Evolutionary conservation across 2,888 invertebrate species (phyloP).

Genomic region (Itoplectis maculator): DNA sequence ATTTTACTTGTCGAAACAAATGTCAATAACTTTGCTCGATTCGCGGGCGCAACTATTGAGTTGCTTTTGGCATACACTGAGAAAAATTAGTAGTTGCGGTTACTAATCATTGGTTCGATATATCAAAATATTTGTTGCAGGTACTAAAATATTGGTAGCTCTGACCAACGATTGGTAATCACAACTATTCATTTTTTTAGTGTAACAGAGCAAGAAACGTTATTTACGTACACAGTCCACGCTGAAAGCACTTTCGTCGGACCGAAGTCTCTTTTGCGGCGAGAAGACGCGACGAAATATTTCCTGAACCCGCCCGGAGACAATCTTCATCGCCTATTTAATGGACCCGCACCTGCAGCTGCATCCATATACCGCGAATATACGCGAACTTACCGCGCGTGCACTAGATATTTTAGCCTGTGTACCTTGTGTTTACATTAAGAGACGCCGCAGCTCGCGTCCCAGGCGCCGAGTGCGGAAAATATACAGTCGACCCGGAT

Average conservation of each 20-base stretch:
- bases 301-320: constrained; percentile 68
- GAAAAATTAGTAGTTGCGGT: too few relatives aligned
- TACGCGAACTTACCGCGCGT: not conserved
- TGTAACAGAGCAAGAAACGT: not conserved
- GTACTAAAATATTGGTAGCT: too few relatives aligned
- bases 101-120: too few relatives aligned
- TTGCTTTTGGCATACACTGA: not conserved
- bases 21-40: constrained; percentile 10
- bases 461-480: too few relatives aligned
- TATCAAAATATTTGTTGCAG: too few relatives aligned
- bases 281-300: constrained; percentile 55
- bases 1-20: constrained; percentile 22
- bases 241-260: constrained; percentile 27
- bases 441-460: not conserved
- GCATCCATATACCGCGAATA: not conserved
- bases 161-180: too few relatives aligned
- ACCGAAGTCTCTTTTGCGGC: constrained; percentile 24
- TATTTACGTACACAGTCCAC: constrained; percentile 13
- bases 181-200: too few relatives aligned
- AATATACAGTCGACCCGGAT: not conserved
- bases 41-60: constrained; percentile 5
- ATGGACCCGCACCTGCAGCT: constrained; percentile 77
- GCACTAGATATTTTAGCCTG: not conserved
- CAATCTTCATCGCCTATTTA: constrained; percentile 78
- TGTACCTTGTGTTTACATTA: not conserved